Evolutionary conservation across 2,113 vertebrate species (phyloP), one percentile per base, ranked within the genome.

Genomic region (Cyanistes caeruleus): DNA sequence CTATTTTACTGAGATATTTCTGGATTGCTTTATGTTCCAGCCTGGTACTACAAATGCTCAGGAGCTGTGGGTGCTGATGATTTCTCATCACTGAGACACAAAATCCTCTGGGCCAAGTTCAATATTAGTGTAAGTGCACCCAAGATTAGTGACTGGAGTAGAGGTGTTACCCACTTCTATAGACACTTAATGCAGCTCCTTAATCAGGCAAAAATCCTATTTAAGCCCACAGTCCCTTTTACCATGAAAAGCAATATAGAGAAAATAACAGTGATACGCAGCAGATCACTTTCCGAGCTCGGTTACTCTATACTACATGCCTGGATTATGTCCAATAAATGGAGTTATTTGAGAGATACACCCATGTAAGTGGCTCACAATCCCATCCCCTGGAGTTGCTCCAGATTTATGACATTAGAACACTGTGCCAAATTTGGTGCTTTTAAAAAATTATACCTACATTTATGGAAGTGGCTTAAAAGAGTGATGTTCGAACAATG

Each of bases 311-410:
- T 94, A 94, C 95, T 95, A 94, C 43, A 94, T 4, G 84, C 53
- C 84, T 97, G 95, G 95, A 95, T 63, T 78, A 76, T 65, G 70
- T 87, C 96, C 93, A 96, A 95, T 75, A 91, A 95, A 92, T 72
- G 25, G 91, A 94, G 94, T 95, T 95, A 95, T 87, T 95, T 75
- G 73, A 95, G 95, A 92, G 82, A 94, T 79, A 95, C 91, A 89
- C 63, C 69, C 91, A 92, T 97, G 73, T 89, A 78, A 95, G 77
- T 84, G 94, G 91, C 84, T 96, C 94, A 87, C 89, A 95, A 73
- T 77, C 69, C 78, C 2, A 9, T 93, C 93, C 83, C 88, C 95
- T 94, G 83, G 95, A 96, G 73, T 60, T 28, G 16, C 76, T 92
- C 90, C 93, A 96, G 89, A 82, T 87, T 93, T 88, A 87, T 70